Conservation (phyloP, 2,113 vertebrate genomes). For the Egretta garzetta region DNA sequence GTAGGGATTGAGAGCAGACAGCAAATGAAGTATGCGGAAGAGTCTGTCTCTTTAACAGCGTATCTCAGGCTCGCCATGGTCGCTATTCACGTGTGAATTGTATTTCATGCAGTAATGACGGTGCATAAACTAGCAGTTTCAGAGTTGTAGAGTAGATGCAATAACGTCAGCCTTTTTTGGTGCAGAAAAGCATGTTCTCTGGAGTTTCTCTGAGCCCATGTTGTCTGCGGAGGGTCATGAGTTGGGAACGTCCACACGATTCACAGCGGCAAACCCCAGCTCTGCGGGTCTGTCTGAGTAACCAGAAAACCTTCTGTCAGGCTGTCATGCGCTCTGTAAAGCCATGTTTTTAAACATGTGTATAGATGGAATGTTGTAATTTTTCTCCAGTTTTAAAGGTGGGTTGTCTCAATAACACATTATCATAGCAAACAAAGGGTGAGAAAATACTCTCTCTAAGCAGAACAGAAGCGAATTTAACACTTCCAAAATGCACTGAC, state of each 20-base stretch:
- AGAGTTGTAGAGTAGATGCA: not conserved
- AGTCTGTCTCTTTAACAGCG: not conserved
- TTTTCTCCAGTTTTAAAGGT: not conserved
- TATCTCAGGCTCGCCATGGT: not conserved
- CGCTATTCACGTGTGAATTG: accelerated
- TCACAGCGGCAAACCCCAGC: not conserved
- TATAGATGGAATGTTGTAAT: not conserved
- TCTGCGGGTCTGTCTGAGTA: not conserved
- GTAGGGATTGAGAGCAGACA: not conserved
- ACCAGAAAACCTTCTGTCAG: not conserved
- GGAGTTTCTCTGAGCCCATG: not conserved
- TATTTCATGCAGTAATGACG: not conserved
- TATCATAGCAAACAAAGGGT: not conserved
- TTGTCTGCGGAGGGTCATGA: not conserved
- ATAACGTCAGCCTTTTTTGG: not conserved
- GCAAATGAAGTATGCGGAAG: not conserved
- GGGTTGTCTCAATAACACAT: not conserved
- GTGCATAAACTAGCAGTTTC: not conserved
- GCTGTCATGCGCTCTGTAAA: not conserved
- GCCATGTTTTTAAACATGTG: accelerated
- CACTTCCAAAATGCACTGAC: not conserved
- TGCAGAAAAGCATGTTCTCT: not conserved
- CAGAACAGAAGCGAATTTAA: not conserved
- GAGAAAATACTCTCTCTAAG: not conserved
- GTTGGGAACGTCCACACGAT: accelerated